phyloP scores from a whole-genome alignment of 1,140 invertebrate species.

The Panonychus citri region DNA sequence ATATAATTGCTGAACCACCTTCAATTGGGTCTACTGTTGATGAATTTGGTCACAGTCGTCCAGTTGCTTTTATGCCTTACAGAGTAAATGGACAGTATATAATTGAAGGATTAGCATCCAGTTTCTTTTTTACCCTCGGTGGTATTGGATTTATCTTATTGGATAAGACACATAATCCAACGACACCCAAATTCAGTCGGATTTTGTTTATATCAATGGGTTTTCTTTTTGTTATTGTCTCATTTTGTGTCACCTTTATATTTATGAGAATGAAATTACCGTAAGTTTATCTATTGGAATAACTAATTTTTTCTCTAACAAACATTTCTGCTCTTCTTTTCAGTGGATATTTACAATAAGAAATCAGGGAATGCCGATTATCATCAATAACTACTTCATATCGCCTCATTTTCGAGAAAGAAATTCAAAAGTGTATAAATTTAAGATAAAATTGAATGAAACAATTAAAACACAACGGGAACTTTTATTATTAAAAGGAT shows the following conservation, averaged over 20 bases:
- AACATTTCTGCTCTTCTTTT: too few relatives aligned
- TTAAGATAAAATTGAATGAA: too few relatives aligned
- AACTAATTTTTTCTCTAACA: too few relatives aligned
- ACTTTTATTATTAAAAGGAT: too few relatives aligned
- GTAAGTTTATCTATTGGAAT: too few relatives aligned
- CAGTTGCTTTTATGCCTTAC: conserved; percentile 94
- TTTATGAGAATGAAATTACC: conserved; percentile 99
- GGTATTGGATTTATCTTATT: conserved; percentile 88
- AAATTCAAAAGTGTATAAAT: too few relatives aligned
- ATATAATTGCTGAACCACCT: conserved; percentile 93
- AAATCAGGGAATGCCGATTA: too few relatives aligned
- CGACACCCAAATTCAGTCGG: conserved; percentile 73
- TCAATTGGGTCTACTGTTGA: conserved; percentile 92
- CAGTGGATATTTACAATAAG: too few relatives aligned
- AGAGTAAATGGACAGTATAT: conserved; percentile 96
- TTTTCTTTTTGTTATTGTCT: conserved; percentile 73
- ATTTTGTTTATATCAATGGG: conserved; percentile 74
- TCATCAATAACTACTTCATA: too few relatives aligned
- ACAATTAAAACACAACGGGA: too few relatives aligned
- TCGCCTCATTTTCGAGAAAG: too few relatives aligned
- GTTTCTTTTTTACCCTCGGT: conserved; percentile 83
- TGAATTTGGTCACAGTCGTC: conserved; percentile 78
- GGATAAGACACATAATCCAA: conserved; percentile 73
- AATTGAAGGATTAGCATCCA: conserved; percentile 90
- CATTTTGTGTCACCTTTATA: conserved; percentile 86